A percentile compares a stretch with the other conserved stretches of the same genome.
These are phyloP conservation scores for Pomacea maculata DNA, from an alignment of 1,140 invertebrate genomes.

Conservation along the genomic window DNA sequence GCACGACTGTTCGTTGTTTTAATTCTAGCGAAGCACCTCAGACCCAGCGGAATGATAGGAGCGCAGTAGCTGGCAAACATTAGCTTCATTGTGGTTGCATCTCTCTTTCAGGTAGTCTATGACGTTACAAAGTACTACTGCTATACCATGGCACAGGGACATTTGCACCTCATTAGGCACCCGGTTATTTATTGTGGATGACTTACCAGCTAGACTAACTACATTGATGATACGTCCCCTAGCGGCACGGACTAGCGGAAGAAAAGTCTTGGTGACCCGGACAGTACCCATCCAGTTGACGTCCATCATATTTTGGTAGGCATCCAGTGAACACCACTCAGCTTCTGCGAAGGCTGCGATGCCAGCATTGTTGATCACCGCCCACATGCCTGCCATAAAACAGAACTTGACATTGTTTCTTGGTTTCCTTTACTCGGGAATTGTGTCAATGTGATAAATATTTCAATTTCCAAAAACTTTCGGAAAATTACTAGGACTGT, in stretches of 20 bases:
- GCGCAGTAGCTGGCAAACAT: too few species aligned
- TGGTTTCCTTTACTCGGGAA: conserved; percentile 21
- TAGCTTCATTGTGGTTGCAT: too few species aligned
- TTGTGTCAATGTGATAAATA: too few species aligned
- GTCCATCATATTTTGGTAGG: conserved; percentile 68
- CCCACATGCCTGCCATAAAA: conserved; percentile 65
- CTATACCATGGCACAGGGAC: too few species aligned
- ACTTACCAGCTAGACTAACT: conserved; percentile 73
- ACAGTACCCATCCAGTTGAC: conserved; percentile 88
- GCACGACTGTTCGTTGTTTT: too few species aligned
- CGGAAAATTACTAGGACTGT: not conserved
- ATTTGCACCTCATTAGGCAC: too few species aligned
- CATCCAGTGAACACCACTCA: conserved; percentile 79
- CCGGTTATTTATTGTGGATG: too few species aligned
- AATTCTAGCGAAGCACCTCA: too few species aligned
- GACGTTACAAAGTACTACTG: too few species aligned
- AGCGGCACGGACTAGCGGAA: conserved; percentile 75
- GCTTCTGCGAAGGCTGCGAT: conserved; percentile 88
- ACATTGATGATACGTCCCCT: conserved; percentile 77
- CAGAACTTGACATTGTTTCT: not conserved
- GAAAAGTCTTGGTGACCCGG: conserved; percentile 76
- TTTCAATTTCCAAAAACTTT: too few species aligned
- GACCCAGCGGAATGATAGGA: too few species aligned
- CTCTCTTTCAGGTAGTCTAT: too few species aligned
- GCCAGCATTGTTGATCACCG: conserved; percentile 72